Evolutionary conservation across 2,797 vertebrate genomes (phyloP).

Genomic region (Micropoecilia bifurca): DNA sequence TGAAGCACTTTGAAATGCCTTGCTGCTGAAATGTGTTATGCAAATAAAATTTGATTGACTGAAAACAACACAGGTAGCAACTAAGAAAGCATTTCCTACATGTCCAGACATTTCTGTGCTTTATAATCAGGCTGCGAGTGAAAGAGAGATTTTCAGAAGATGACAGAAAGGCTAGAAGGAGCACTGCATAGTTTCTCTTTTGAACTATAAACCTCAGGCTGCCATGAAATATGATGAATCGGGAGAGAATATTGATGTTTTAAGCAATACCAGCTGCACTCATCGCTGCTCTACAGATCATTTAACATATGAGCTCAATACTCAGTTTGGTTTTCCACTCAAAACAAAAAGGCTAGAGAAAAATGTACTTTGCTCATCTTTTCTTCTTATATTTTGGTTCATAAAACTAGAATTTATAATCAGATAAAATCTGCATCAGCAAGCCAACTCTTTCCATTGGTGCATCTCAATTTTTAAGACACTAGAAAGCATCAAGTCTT

Average conservation of each 20-base stretch:
- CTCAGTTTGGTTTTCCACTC: not conserved
- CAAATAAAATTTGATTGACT: no score
- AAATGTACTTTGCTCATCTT: not conserved
- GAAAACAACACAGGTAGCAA: not conserved
- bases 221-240: not conserved
- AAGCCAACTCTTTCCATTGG: not conserved
- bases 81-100: not conserved
- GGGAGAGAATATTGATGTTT: not conserved
- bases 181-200: not conserved
- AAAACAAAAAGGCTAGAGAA: not conserved
- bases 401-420: not conserved
- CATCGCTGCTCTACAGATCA: not conserved
- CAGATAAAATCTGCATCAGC: not conserved
- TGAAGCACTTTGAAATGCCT: no score
- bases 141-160: not conserved
- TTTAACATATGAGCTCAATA: not conserved
- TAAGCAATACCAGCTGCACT: not conserved
- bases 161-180: not conserved
- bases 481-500: not conserved
- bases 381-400: not conserved
- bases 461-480: not conserved
- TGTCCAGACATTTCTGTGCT: not conserved
- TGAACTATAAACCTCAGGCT: not conserved
- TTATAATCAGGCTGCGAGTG: not conserved
- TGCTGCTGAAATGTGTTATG: no score